Base-by-base conservation (phyloP, 2,797 vertebrate genomes). In the Myotis daubentonii region DNA sequence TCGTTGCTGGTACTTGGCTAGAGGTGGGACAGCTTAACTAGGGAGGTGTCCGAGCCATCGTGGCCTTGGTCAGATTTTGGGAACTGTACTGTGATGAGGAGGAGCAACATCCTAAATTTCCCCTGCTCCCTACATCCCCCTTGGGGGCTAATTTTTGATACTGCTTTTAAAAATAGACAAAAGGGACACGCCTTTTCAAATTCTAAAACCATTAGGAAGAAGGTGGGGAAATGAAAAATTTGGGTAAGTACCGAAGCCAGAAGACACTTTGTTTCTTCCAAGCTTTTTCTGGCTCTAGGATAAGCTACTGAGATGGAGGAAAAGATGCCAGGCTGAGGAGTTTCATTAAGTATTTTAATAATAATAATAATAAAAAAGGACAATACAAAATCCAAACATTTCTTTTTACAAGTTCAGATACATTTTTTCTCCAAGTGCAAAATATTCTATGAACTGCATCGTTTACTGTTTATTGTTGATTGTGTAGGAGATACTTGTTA, bases 371-470 rank as follows among this genome's bases (percentile, higher is more conserved):
- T 44, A 89, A 93, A 95, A 98, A 99, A 99, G 99, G 99, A 99
- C 99, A 98, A 98, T 99, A 99, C 99, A 99, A 99, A 99, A 99
- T 99, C 98, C 99, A 99, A 99, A 99, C 99, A 99, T 99, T 99
- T 99, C 97, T 98, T 99, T 99, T 97, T 98, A 99, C 99, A 99
- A 99, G 98, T 99, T 99, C 99, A 99, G 99, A 99, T 99, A 99
- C 98, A 98, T 98, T 98, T 98, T 97, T 98, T 94, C 98, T 97
- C 98, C 99, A 99, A 99, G 99, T 99, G 99, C 99, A 99, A 99
- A 99, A 99, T 99, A 99, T 98, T 99, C 99, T 98, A 98, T 98
- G 98, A 98, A 99, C 99, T 98, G 99, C 98, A 98, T 98, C 98
- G 98, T 98, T 98, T 98, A 98, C 98, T 98, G 98, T 95, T 98